Conservation (phyloP, 2,888 invertebrate genomes). For the Tachina grossa region DNA sequence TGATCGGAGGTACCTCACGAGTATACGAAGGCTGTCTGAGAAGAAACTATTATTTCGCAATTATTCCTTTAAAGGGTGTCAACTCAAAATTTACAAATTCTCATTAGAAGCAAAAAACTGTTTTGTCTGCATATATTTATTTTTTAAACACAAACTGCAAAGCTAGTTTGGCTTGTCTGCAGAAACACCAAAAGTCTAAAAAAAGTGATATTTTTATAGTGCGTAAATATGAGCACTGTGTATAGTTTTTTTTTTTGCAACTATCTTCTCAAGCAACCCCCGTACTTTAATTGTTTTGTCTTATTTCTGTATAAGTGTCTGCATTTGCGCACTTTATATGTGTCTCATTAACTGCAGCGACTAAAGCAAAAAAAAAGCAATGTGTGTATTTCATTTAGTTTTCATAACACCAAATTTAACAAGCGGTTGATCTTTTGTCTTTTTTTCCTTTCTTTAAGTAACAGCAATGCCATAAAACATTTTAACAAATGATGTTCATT, state of each 20-base stretch:
- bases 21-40: background rate
- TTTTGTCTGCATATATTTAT: no score
- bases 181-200: no score
- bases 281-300: background rate
- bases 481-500: constrained; percentile 61
- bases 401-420: constrained; percentile 64
- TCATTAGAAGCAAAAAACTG: no score
- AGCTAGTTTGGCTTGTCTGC: no score
- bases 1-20: background rate
- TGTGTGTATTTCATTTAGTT: constrained; percentile 44
- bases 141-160: no score
- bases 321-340: constrained; percentile 18
- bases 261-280: background rate
- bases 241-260: no score
- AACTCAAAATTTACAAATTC: no score
- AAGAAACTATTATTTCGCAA: background rate
- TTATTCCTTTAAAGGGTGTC: no score
- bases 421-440: constrained; percentile 2
- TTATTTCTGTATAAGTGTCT: background rate
- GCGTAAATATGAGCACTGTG: no score
- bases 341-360: constrained; percentile 17
- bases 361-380: background rate
- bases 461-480: constrained; percentile 18
- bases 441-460: background rate
- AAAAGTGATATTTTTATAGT: no score